Evolutionary conservation across 2,888 invertebrate genomes (phyloP).

Genomic region (Augochlorella aurata): DNA sequence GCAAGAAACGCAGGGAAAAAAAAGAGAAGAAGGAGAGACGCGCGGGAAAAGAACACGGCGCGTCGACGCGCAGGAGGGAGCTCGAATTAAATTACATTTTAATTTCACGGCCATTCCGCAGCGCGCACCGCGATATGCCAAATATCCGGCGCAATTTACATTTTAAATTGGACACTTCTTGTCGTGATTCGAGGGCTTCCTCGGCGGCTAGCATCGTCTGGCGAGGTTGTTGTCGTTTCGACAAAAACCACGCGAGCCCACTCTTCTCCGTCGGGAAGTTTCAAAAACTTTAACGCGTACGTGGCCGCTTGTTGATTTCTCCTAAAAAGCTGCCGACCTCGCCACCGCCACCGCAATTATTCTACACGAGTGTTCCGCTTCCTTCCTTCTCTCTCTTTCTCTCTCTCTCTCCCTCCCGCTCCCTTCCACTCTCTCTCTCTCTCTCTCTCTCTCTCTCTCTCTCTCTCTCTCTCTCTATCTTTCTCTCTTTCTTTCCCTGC

Average conservation of each 20-base stretch:
- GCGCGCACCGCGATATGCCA: slow-evolving; percentile 71
- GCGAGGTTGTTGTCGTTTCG: slow-evolving; percentile 19
- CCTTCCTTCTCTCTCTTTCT: not conserved
- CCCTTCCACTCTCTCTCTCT: too few relatives aligned
- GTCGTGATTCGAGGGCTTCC: slow-evolving; percentile 53
- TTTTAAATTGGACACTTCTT: slow-evolving; percentile 79
- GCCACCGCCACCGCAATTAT: slow-evolving; percentile 1
- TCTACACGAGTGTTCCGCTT: slow-evolving; percentile 12
- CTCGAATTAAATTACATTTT: slow-evolving; percentile 80
- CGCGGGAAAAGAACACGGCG: not conserved
- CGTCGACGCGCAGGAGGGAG: slow-evolving; percentile 12
- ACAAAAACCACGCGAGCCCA: slow-evolving; percentile 24
- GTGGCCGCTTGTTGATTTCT: slow-evolving; percentile 12
- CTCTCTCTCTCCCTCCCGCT: not conserved
- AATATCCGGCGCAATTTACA: slow-evolving; percentile 78
- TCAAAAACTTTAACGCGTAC: slow-evolving; percentile 35
- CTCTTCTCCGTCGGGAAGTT: slow-evolving; percentile 22
- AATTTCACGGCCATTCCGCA: slow-evolving; percentile 78
- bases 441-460: not conserved
- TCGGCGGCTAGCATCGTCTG: slow-evolving; percentile 30
- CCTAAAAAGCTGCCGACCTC: slow-evolving; percentile 16
- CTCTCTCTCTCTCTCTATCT: not conserved
- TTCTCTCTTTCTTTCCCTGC: not conserved
- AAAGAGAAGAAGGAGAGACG: slow-evolving; percentile 4
- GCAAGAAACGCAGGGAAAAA: slow-evolving; percentile 13